Base-by-base conservation (phyloP, 2,797 vertebrate species). In the Furcifer pardalis region DNA sequence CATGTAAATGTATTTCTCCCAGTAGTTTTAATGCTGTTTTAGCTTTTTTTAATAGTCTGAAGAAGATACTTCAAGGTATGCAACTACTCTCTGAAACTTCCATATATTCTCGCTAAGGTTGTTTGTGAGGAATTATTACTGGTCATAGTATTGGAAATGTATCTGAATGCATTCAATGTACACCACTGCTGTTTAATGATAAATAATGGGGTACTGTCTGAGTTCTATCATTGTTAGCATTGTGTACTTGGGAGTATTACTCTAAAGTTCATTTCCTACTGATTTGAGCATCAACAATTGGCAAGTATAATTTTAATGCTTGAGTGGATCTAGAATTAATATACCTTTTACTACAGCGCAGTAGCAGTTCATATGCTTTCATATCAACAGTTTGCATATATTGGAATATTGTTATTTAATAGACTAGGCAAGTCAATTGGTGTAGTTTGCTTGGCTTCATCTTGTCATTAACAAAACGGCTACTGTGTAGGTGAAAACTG, bases 231-330 rank as follows among this genome's bases (percentile, higher is more conserved):
- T 27, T 30, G 1, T 77, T 68, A 4, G 10, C 46, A 2, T 17
- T 46, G 35, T 15, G 4, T 2, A 0, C 4, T 0, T 60, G 1
- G n/a, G 1, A 6, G 0, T 7, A 2, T 7, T 0, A 1, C 32
- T 23, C 30, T 21, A 56, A 65, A 75, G 81, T 59, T 71, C 79
- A 79, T 84, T 85, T 42, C 30, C 12, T 56, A 42, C 35, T 35
- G 0, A 17, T 44, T 69, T 71, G 52, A 25, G 9, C 32, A 9
- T 52, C n/a, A 32, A n/a, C 44, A 23, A n/a, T 60, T 37, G 27
- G 15, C 30, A 21, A 23, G 3, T 1, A 9, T 8, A n/a, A 2
- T 30, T 73, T 73, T 77, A 35, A 7, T 42, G 56, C 66, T 6
- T 30, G 30, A 30, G 7, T 0, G 40, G 63, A 35, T 30, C 62